Evolutionary conservation across 2,888 invertebrate genomes (phyloP).

Genomic region (Ophion slaviceki): DNA sequence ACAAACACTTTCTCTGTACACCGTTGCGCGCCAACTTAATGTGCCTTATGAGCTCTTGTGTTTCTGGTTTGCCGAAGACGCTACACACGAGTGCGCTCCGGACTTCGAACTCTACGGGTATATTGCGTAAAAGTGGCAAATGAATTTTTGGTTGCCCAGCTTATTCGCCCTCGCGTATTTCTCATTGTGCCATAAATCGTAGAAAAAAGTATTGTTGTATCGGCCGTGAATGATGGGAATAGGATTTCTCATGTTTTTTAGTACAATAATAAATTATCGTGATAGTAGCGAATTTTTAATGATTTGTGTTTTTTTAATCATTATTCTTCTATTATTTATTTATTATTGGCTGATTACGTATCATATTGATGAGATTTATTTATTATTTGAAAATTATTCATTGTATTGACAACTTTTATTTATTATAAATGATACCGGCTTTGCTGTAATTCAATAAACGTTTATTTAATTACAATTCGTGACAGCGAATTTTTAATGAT

Average conservation of each 20-base stretch:
- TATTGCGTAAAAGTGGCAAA: constrained; percentile 24
- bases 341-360: too few species aligned
- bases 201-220: not conserved
- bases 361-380: too few species aligned
- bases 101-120: constrained; percentile 13
- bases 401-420: too few species aligned
- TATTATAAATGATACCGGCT: too few species aligned
- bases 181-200: not conserved
- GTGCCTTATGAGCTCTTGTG: constrained; percentile 17
- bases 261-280: not conserved
- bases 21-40: constrained; percentile 53
- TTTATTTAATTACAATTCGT: too few species aligned
- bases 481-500: too few species aligned
- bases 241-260: not conserved
- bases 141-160: not conserved
- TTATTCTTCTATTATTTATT: too few species aligned
- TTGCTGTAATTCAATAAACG: too few species aligned
- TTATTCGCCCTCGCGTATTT: not conserved
- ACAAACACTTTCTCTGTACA: constrained; percentile 59
- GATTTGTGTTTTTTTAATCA: too few species aligned
- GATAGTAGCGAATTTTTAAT: not conserved
- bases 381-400: too few species aligned
- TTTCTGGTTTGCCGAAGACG: constrained; percentile 21
- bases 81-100: constrained; percentile 35
- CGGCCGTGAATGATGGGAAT: not conserved